Evolutionary conservation across 1,140 invertebrate genomes (phyloP).

Genomic region (Ceratina japonica): DNA sequence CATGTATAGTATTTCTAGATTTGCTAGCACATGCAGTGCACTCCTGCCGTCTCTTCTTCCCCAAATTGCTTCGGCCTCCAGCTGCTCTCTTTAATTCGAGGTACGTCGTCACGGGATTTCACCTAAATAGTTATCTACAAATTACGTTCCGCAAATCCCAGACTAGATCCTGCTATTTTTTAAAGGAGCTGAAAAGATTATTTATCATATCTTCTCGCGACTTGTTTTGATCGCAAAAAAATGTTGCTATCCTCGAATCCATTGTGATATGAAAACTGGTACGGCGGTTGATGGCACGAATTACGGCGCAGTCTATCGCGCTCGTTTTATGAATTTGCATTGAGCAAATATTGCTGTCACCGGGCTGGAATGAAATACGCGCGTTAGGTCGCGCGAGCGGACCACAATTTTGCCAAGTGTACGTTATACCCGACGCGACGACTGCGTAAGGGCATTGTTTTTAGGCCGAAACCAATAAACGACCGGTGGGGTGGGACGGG

Average conservation of each 20-base stretch:
- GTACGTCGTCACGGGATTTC: too few species aligned
- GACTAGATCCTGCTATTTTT: too few species aligned
- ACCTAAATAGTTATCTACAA: too few species aligned
- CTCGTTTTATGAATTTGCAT: constrained; percentile 42
- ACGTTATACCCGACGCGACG: constrained; percentile 46
- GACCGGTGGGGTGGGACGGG: constrained; percentile 48
- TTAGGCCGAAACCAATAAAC: constrained; percentile 72
- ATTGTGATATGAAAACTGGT: not conserved
- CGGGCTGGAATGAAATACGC: constrained; percentile 38
- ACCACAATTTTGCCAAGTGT: constrained; percentile 58
- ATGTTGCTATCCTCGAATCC: too few species aligned
- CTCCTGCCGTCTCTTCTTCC: constrained; percentile 9
- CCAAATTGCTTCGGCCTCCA: not conserved
- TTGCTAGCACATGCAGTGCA: not conserved
- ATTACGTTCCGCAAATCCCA: too few species aligned
- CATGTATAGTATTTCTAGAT: not conserved
- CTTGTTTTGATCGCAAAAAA: not conserved
- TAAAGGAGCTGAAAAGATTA: not conserved
- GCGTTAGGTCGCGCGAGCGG: constrained; percentile 39
- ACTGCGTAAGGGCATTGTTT: constrained; percentile 69
- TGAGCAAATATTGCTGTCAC: constrained; percentile 52
- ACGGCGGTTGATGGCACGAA: not conserved
- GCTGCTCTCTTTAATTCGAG: not conserved
- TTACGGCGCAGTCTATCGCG: not conserved
- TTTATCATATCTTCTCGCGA: too few species aligned